Base-by-base conservation (phyloP, 2,888 invertebrate species). In the Parascotia fuliginaria region DNA sequence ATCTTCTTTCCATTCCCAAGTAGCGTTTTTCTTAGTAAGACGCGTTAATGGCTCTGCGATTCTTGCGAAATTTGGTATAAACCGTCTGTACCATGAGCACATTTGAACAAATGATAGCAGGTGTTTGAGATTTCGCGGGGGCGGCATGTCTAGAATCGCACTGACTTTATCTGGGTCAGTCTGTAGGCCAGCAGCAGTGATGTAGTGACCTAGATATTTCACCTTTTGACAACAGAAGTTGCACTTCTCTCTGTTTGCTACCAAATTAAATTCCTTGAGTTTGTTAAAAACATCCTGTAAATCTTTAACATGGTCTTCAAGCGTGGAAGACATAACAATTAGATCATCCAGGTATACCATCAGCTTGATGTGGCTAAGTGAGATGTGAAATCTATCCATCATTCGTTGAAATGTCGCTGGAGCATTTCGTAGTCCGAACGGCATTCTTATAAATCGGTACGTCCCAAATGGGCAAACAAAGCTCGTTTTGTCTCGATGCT, bases 401-500 rank as follows among this genome's bases (percentile, higher is more conserved):
- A 31, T 7, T 13, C 31, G 3, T 12, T 31, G 31, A 13, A 31
- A 31, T 13, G 31, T 31, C 1, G 31, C 31, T 12, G 31, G 31
- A 12, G 31, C 31, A 13, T 31, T 31, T 12, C 31, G 13, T 7
- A 31, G 12, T 9, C 31, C 31, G 9, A 31, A 31, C 4, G 31
- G 31, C 31, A 31, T 31, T 4, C 31, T 12, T 4, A 13, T 7
- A 31, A 31, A 31, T 13, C 13, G n/a, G 2, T 12, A 31, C 0
- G 63, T 57, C 0, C 74, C 75, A 28, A 73, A 68, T 0, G 70
- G 72, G 2, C 42, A 34, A 7, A 52, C 34, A 24, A 52, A 52
- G 12, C 42, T 39, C 2, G 39, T 49, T 27, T 49, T 49, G 9
- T 43, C 34, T 12, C 40, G 14, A 11, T 47, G 36, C 19, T 47